A percentile compares a stretch with the other conserved stretches of the same genome.
These are phyloP conservation scores for Mustelus asterias DNA, from an alignment of 2,113 vertebrate species.

Conservation along the genomic window DNA sequence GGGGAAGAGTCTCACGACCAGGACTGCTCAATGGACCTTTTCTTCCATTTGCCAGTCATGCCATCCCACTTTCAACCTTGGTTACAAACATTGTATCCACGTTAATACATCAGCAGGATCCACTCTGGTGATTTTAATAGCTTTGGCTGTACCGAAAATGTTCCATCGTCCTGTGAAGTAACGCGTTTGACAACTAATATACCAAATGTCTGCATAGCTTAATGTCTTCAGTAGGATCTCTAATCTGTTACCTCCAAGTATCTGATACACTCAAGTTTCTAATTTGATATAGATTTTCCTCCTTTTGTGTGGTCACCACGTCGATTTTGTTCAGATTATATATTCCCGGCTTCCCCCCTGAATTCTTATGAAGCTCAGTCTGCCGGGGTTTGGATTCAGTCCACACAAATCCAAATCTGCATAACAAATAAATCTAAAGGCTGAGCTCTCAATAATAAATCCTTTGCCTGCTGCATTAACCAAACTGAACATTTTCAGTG, in stretches of 20 bases:
- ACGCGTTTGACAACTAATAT: not conserved
- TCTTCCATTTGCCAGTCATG: not conserved
- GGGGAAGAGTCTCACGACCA: not conserved
- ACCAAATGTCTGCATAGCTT: not conserved
- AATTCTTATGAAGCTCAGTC: not conserved
- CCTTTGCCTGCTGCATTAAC: not conserved
- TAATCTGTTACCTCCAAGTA: not conserved
- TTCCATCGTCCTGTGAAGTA: not conserved
- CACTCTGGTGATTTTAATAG: not conserved
- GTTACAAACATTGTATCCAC: not conserved
- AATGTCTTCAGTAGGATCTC: not conserved
- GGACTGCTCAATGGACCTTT: not conserved
- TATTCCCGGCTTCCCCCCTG: too few relatives aligned
- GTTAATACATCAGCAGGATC: not conserved
- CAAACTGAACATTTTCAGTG: not conserved
- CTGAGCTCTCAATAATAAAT: not conserved
- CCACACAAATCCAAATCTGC: not conserved
- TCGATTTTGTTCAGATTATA: not conserved
- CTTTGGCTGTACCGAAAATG: not conserved
- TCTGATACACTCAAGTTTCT: not conserved
- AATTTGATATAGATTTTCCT: not conserved
- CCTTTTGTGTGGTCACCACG: not conserved
- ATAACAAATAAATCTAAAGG: not conserved
- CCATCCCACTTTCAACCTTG: not conserved
- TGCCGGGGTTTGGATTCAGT: not conserved